Evolutionary conservation across 1,140 invertebrate species (phyloP), one percentile per base, ranked within the genome.

Genomic region (Anastrepha ludens): DNA sequence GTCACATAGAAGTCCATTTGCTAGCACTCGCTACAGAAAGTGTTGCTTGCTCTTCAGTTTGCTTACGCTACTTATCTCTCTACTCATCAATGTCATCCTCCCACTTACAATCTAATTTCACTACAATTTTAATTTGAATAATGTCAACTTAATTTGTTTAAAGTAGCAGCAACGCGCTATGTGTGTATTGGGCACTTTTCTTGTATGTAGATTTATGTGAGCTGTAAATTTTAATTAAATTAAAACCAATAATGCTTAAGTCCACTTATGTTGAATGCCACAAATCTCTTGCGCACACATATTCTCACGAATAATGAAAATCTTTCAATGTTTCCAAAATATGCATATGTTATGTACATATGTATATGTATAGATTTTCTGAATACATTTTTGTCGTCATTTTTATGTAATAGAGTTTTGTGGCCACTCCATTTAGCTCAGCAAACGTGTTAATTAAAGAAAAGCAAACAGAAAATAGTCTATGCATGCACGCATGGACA

Each of bases 131-230:
- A 81, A 81, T 81, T 55, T 81, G 17, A 81, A 81, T 50, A 55
- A 81, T 81, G 74, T 50, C 74, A 81, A 55, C 74, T 55, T 81
- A 81, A 47, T 81, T 81, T 81, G 74, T 81, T 81, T 81, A 15
- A 81, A 55, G 74, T 81, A 50, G 74, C 44, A 55, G n/a, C 50
- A 55, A 55, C 50, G 9, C 50, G 50, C 11, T 62, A 4, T 67
- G 20, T 0, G 64, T 67, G 64, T 39, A 29, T 39, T 41, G 2
- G 8, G 6, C 29, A 20, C 39, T 67, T 20, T 67, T 1, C 64
- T 39, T 29, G 29, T 39, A 39, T 13, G 64, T 47, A 55, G 11
- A 11, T 55, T 55, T 11, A 8, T 8, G 15, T 44, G 15, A 11
- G 13, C 5, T 47, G 8, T 44, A 41, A 74, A 74, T 74, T 74